Base-by-base conservation (phyloP, 2,888 invertebrate species). In the Acrocyrtus sp. region DNA sequence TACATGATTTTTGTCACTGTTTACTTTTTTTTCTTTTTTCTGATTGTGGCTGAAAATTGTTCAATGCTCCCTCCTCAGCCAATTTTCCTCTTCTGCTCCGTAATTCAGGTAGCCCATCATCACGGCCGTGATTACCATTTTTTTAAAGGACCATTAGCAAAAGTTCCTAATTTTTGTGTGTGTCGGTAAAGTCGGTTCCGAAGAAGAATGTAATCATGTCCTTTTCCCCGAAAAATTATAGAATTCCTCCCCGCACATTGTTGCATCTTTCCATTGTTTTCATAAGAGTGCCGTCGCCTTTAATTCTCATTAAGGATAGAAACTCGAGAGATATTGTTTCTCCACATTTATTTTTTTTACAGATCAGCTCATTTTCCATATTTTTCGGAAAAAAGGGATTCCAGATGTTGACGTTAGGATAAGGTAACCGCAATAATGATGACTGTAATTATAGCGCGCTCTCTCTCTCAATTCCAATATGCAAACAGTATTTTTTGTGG, bases 1-100 rank as follows among this genome's bases (percentile, higher is more conserved):
- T n/a, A n/a, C n/a, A 58, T 51, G 43, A 69, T 58, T 69, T 68
- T 69, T 69, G 68, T 61, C 61, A 69, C 68, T 68, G 45, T 61
- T 69, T 39, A 45, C 43, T 53, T 29, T 21, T 34, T 67, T 57
- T 22, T 67, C 45, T n/a, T 26, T 12, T 26, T 60, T 21, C 19
- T 21, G 47, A 10, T 17, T 19, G 34, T 2, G 26, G 51, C 22
- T 26, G 10, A 24, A 26, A 15, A 24, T 51, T 50, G 24, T 22
- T 4, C 50, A 19, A 21, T 21, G 21, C 50, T 47, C 47, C 6
- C 47, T 47, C 12, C 12, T 6, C 5, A 17, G 12, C 17, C 47
- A 5, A 47, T 47, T 47, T 15, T 47, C 17, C 8, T 47, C 6
- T 15, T 10, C 19, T 29, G 26, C 29, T 39, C 26, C 50, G 67